phyloP scores from a whole-genome alignment of 23 tunicate species.

The Trididemnum nubilum region DNA sequence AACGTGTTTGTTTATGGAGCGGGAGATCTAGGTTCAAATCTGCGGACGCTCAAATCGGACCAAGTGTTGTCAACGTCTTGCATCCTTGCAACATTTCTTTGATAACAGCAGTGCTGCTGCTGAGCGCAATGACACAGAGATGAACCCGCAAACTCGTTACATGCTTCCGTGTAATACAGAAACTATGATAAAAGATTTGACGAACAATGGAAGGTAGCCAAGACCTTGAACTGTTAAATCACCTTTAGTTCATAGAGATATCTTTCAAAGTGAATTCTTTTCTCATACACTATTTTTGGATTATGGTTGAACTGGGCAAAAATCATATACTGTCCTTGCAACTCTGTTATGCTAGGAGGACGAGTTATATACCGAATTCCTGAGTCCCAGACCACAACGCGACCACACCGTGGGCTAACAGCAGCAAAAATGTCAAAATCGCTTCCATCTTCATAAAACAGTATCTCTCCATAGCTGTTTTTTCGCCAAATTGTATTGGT shows the following conservation, averaged over 20 bases:
- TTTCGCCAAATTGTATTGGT: conserved; percentile 75
- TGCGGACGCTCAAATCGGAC: too few species aligned
- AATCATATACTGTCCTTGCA: conserved; percentile 48
- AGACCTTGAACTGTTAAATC: too few species aligned
- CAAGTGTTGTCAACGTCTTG: too few species aligned
- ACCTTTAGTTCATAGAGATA: conserved; percentile 53
- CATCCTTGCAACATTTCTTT: too few species aligned
- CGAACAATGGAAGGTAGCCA: too few species aligned
- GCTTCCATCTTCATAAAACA: conserved; percentile 65
- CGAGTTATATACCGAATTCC: conserved; percentile 57
- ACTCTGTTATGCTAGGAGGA: conserved; percentile 75
- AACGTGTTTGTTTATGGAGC: too few species aligned
- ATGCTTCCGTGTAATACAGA: too few species aligned
- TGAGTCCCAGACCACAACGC: conserved; percentile 69
- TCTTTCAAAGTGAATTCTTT: conserved; percentile 38
- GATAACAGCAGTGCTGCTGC: too few species aligned
- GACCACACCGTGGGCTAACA: conserved; percentile 45
- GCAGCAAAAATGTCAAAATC: conserved; percentile 69
- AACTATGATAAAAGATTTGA: too few species aligned
- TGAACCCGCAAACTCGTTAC: too few species aligned
- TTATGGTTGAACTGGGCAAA: conserved; percentile 52
- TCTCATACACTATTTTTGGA: conserved; percentile 27
- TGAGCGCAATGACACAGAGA: too few species aligned
- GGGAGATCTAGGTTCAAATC: too few species aligned
- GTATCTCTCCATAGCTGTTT: conserved; percentile 82